phyloP scores from a whole-genome alignment of 2,888 invertebrate genomes.

The Lydus trimaculatus region DNA sequence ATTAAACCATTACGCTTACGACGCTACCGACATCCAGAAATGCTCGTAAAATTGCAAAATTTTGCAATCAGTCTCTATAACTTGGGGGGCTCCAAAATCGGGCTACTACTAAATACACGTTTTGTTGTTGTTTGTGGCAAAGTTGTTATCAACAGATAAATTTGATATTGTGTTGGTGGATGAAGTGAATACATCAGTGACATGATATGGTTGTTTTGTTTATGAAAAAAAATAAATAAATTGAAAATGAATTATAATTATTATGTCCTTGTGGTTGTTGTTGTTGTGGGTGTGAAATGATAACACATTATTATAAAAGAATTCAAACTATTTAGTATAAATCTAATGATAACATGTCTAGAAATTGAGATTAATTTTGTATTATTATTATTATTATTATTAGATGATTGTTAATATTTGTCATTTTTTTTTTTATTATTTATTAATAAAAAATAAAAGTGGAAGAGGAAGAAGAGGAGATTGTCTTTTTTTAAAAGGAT shows the following conservation, averaged over 20 bases:
- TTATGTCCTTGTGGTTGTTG: neutral
- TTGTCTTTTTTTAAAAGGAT: neutral
- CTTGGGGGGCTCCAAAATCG: too few relatives aligned
- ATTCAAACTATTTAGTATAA: neutral
- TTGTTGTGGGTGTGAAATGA: slow-evolving; percentile 5
- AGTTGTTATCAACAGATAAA: neutral
- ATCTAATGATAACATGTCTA: neutral
- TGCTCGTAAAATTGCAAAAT: too few relatives aligned
- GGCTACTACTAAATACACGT: too few relatives aligned
- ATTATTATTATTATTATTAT: too few relatives aligned
- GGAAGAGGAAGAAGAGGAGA: too few relatives aligned
- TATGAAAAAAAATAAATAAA: neutral
- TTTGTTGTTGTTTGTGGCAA: too few relatives aligned
- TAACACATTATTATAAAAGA: neutral
- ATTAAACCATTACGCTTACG: too few relatives aligned
- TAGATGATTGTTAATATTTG: too few relatives aligned
- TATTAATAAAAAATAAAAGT: too few relatives aligned
- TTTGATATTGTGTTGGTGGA: slow-evolving; percentile 3
- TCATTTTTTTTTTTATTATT: neutral
- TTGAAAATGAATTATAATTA: neutral
- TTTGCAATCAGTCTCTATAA: too few relatives aligned
- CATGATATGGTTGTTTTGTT: slow-evolving; percentile 14
- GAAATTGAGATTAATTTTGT: too few relatives aligned
- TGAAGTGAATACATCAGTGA: neutral
- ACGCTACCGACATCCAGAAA: too few relatives aligned